phyloP scores from a whole-genome alignment of 2,888 invertebrate species.

The Onthophagus sagittarius region DNA sequence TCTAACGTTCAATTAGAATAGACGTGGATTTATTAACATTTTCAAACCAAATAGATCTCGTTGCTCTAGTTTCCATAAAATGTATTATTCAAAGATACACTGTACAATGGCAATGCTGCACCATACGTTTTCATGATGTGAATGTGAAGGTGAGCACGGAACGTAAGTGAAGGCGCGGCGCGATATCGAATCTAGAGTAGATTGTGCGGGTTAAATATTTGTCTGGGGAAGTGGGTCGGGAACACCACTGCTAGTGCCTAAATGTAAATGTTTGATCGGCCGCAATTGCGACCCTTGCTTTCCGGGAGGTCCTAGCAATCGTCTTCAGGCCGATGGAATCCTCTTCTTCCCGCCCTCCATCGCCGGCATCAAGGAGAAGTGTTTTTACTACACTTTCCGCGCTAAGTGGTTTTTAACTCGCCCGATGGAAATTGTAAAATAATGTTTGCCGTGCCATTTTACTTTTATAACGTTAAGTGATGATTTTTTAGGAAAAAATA shows the following conservation, averaged over 20 bases:
- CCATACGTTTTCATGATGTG: background rate
- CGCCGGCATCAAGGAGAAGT: background rate
- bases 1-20: background rate
- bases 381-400: background rate
- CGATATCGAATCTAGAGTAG: background rate
- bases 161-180: background rate
- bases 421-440: background rate
- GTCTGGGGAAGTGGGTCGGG: background rate
- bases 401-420: background rate
- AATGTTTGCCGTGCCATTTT: background rate
- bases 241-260: background rate
- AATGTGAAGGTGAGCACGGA: background rate
- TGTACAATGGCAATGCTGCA: background rate
- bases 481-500: background rate
- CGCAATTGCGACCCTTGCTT: background rate
- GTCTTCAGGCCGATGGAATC: background rate
- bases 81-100: background rate
- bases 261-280: background rate
- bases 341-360: background rate
- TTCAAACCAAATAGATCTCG: background rate
- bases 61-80: background rate
- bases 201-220: background rate
- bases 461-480: background rate
- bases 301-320: background rate
- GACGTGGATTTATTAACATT: background rate